Base-by-base conservation (phyloP, 1,140 invertebrate genomes). In the Telenomus remus region DNA sequence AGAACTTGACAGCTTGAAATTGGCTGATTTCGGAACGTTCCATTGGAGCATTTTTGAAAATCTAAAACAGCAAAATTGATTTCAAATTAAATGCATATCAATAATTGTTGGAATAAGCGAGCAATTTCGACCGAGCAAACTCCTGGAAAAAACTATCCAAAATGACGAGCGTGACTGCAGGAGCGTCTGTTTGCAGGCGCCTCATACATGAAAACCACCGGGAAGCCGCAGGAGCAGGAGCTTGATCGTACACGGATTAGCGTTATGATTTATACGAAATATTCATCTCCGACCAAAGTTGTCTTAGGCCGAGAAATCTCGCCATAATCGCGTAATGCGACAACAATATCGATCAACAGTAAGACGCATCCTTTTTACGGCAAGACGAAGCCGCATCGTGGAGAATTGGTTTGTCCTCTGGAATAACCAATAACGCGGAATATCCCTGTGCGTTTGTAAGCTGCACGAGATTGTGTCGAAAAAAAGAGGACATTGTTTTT, bases 381-480 rank as follows among this genome's bases (percentile, higher is more conserved):
- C 44, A 57, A 61, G 63, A 74, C 71, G 66, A 68, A 74, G 63
- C 57, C 48, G 56, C 55, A 66, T 73, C 50, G 33, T 37, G 49
- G 42, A 63, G 71, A 74, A 74, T 74, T 74, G 71, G 63, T 68
- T 74, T 74, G 71, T 68, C 63, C 63, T 16, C 56, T 56, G 63
- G 63, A 74, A 74, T 74, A 74, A 74, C 63, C 63, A 74, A 68
- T 74, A 74, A 74, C 42, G 16, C 63, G 71, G 60, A 73, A 74
- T 74, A 74, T 63, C 63, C 51, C 66, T 44, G 33, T 63, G 51
- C 19, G 57, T 46, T 56, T 74, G 63, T 74, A 74, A 74, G 63
- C 71, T 68, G 12, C 42, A 54, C 54, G 69, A 68, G 53, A 64
- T 68, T 69, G 72, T 69, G 57, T 42, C 46, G 57, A 76, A 76